These are phyloP conservation scores for Portevinia maculata DNA, from an alignment of 2,888 invertebrate genomes.

Conservation along the genomic window DNA sequence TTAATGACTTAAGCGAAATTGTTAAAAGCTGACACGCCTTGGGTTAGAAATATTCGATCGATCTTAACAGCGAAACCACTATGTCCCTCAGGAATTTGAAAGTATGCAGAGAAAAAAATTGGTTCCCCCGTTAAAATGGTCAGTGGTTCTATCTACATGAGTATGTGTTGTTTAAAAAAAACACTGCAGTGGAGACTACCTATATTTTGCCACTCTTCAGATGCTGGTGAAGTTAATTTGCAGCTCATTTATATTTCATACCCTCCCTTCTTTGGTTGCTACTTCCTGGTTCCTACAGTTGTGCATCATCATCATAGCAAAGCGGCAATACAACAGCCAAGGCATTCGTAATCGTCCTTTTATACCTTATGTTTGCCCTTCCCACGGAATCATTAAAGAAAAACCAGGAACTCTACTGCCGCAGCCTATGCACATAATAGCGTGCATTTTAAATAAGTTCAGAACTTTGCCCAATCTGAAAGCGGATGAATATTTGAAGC, in stretches of 20 bases:
- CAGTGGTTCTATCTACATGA: slow-evolving; percentile 10
- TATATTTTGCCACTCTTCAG: slow-evolving; percentile 36
- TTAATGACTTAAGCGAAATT: slow-evolving; percentile 30
- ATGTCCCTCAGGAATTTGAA: slow-evolving; percentile 23
- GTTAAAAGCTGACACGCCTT: slow-evolving; percentile 25
- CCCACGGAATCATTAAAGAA: slow-evolving; percentile 65
- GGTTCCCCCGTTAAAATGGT: slow-evolving; percentile 35
- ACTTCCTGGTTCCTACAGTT: slow-evolving; percentile 34
- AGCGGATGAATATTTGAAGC: slow-evolving; percentile 68
- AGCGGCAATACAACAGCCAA: slow-evolving; percentile 8
- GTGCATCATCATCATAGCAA: slow-evolving; percentile 52
- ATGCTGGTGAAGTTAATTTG: slow-evolving; percentile 66
- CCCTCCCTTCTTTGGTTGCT: slow-evolving; percentile 23
- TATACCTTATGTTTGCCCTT: slow-evolving; percentile 56
- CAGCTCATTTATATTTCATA: slow-evolving; percentile 62
- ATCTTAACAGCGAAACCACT: slow-evolving; percentile 1
- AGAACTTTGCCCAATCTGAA: slow-evolving; percentile 65
- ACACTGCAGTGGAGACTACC: slow-evolving; percentile 16
- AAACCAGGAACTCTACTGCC: slow-evolving; percentile 56
- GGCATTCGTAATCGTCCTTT: slow-evolving; percentile 60
- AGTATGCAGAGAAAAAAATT: slow-evolving; percentile 9
- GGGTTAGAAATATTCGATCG: slow-evolving; percentile 42
- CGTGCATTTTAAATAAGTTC: slow-evolving; percentile 68
- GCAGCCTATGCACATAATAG: slow-evolving; percentile 63
- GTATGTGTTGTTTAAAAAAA: slow-evolving; percentile 16